Conservation (phyloP, 2,888 invertebrate genomes). For the Ennomos fuscantarius region DNA sequence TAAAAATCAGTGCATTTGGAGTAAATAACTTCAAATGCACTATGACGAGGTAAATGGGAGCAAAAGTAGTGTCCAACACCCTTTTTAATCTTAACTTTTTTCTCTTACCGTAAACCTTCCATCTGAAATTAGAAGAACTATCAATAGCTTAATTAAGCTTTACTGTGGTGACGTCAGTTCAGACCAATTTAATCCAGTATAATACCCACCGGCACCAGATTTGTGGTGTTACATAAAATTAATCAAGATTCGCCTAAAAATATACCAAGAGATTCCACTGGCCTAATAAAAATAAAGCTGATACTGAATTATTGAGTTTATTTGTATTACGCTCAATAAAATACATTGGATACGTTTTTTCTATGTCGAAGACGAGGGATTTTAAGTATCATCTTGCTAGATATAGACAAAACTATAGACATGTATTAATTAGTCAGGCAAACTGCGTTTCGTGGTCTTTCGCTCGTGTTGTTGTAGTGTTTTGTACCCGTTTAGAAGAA, state of each 20-base stretch:
- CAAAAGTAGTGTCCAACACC: too few relatives aligned
- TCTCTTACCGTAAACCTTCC: too few relatives aligned
- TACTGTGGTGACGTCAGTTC: constrained; percentile 15
- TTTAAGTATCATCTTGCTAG: too few relatives aligned
- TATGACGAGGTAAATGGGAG: too few relatives aligned
- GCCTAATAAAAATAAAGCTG: constrained; percentile 7
- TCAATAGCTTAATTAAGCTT: background rate
- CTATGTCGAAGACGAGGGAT: background rate
- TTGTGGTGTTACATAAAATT: constrained; percentile 12
- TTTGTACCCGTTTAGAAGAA: too few relatives aligned
- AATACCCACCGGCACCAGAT: constrained; percentile 15
- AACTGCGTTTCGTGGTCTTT: too few relatives aligned
- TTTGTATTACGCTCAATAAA: constrained; percentile 1
- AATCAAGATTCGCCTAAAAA: constrained; percentile 15
- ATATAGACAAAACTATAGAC: too few relatives aligned
- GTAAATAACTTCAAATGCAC: too few relatives aligned
- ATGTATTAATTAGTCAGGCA: too few relatives aligned
- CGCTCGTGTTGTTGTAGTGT: too few relatives aligned
- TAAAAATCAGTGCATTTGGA: too few relatives aligned
- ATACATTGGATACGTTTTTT: background rate
- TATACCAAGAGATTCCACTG: constrained; percentile 5
- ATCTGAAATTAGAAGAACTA: background rate
- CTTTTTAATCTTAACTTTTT: too few relatives aligned
- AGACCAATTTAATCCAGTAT: constrained; percentile 13
- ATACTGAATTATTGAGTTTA: constrained; percentile 1